Conservation (phyloP, 2,113 vertebrate species). For the Apeltes quadracus region DNA sequence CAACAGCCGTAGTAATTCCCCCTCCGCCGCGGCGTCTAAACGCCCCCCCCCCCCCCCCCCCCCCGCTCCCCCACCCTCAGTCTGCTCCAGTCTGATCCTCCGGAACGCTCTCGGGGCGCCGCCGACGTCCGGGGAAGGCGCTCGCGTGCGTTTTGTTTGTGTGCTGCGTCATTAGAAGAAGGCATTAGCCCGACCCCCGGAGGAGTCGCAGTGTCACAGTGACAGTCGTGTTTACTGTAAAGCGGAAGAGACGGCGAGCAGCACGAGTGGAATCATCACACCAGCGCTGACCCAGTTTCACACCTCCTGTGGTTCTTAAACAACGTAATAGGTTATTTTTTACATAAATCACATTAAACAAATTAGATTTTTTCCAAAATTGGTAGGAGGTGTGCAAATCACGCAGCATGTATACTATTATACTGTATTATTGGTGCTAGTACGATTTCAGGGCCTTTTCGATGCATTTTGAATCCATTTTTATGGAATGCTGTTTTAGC, state of each 20-base stretch:
- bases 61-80: slow-evolving; percentile 55
- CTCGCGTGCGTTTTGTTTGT: no score
- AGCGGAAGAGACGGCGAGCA: not conserved
- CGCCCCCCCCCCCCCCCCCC: slow-evolving; percentile 58
- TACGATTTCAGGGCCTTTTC: not conserved
- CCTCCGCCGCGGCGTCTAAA: slow-evolving; percentile 64
- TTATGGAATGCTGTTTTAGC: no score
- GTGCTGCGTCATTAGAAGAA: slow-evolving; percentile 13
- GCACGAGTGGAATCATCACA: slow-evolving; percentile 6
- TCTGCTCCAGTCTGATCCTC: no score
- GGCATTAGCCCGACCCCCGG: slow-evolving; percentile 19
- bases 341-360: not conserved
- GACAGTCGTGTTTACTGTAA: slow-evolving; percentile 36
- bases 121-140: no score
- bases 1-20: slow-evolving; percentile 70
- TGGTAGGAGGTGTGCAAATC: not conserved
- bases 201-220: slow-evolving; percentile 27
- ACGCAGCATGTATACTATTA: no score
- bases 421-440: not conserved
- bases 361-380: not conserved
- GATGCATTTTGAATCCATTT: no score
- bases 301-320: not conserved
- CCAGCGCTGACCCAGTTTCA: slow-evolving; percentile 13
- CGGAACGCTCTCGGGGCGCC: slow-evolving; percentile 29
- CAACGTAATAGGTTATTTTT: not conserved